These are phyloP conservation scores for Pipistrellus kuhlii DNA, from an alignment of 2,797 vertebrate species.

Conservation along the genomic window DNA sequence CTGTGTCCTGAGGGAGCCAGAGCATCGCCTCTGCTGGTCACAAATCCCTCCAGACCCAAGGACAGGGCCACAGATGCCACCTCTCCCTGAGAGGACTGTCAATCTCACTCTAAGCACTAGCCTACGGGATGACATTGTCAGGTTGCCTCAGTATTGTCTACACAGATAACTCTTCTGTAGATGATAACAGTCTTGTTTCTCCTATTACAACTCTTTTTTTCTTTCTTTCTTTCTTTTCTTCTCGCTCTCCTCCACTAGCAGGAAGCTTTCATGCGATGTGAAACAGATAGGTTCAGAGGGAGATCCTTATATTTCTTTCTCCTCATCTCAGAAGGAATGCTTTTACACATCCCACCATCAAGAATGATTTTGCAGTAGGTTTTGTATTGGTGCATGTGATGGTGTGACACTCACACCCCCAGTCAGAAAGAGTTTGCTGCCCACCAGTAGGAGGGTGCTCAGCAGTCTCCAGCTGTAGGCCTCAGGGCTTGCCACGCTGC, in stretches of 20 bases:
- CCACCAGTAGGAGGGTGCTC: not conserved
- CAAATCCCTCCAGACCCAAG: not conserved
- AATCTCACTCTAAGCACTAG: not conserved
- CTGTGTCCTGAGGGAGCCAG: not conserved
- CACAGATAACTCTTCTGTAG: not conserved
- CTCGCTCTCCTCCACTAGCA: not conserved
- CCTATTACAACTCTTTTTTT: not conserved
- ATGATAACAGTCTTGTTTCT: not conserved
- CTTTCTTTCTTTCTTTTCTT: not conserved
- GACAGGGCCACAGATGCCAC: not conserved
- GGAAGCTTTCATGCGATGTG: not conserved
- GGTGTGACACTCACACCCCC: not conserved
- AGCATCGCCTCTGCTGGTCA: not conserved
- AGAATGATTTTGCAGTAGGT: not conserved
- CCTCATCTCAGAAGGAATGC: not conserved
- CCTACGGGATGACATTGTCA: not conserved
- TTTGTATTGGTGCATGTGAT: not conserved
- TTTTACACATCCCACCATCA: not conserved
- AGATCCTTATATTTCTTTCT: not conserved
- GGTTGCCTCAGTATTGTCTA: not conserved
- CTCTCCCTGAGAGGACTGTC: not conserved
- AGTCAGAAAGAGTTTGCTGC: not conserved
- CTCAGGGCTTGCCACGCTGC: not conserved
- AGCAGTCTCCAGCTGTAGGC: not conserved
- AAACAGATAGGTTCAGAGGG: not conserved